These are phyloP conservation scores for Andrena chrysosceles DNA, from an alignment of 2,888 invertebrate genomes.

Conservation along the genomic window DNA sequence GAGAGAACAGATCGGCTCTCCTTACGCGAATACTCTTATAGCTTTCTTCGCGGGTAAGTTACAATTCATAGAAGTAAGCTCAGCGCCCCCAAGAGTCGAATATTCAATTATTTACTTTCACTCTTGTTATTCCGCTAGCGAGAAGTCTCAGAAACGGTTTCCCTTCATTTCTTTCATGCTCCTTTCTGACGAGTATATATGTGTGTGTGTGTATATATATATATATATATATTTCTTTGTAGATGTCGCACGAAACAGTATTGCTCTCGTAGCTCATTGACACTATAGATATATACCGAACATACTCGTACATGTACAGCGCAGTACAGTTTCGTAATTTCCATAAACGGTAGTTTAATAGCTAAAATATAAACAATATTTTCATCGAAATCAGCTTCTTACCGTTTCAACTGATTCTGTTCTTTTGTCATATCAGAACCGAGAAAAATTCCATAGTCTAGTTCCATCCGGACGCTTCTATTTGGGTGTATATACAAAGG, in stretches of 20 bases:
- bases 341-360: conserved; percentile 67
- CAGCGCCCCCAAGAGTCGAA: conserved; percentile 20
- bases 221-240: conserved; percentile 19
- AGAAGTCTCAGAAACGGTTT: conserved; percentile 30
- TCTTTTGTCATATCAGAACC: conserved; percentile 41
- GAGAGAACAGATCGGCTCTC: conserved; percentile 36
- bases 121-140: conserved; percentile 43
- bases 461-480: conserved; percentile 53
- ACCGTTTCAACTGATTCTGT: conserved; percentile 46
- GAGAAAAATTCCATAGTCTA: conserved; percentile 59
- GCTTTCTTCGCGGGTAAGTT: conserved; percentile 10
- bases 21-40: conserved; percentile 6
- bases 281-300: conserved; percentile 53
- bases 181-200: conserved; percentile 34
- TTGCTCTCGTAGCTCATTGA: conserved; percentile 46
- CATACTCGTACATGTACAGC: conserved; percentile 53
- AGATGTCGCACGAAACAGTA: conserved; percentile 46
- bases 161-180: conserved; percentile 10
- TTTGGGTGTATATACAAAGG: conserved; percentile 74
- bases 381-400: conserved; percentile 64
- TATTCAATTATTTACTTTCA: conserved; percentile 62
- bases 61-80: conserved; percentile 23
- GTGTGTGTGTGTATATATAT: neutral
- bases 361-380: conserved; percentile 77
- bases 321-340: conserved; percentile 38